phyloP scores from a whole-genome alignment of 2,888 invertebrate species.

The Cremastobaeus sp. region DNA sequence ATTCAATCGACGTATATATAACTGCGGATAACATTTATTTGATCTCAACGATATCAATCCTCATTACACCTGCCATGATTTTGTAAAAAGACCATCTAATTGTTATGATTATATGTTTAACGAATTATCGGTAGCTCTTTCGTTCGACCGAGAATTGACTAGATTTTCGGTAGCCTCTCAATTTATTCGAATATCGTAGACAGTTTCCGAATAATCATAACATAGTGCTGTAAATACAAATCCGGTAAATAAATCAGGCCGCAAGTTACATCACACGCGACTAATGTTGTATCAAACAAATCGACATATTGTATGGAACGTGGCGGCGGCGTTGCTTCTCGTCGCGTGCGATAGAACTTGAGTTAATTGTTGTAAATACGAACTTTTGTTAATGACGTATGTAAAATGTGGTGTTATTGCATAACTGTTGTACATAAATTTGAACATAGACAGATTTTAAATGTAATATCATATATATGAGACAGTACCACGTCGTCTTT shows the following conservation, averaged over 20 bases:
- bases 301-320: constrained; percentile 4
- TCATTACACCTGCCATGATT: constrained; percentile 38
- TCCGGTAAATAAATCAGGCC: constrained; percentile 15
- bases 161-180: no score
- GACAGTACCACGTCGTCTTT: constrained; percentile 60
- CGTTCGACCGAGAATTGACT: no score
- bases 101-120: constrained; percentile 39
- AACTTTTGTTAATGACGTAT: constrained; percentile 52
- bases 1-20: constrained; percentile 9
- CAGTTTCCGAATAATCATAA: constrained; percentile 44
- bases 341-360: constrained; percentile 14
- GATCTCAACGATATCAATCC: constrained; percentile 47
- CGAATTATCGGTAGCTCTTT: neutral
- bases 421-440: constrained; percentile 57
- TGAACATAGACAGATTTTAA: constrained; percentile 53
- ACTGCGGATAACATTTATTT: constrained; percentile 26
- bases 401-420: constrained; percentile 50
- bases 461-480: constrained; percentile 45
- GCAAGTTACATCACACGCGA: constrained; percentile 25
- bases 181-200: no score
- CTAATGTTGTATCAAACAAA: neutral
- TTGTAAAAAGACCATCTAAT: constrained; percentile 22
- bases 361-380: constrained; percentile 35
- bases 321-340: constrained; percentile 1
- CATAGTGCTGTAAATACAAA: constrained; percentile 56